A percentile compares a stretch with the other conserved stretches of the same genome.
Evolutionary conservation across 53 echinoderm and acorn worm genomes (phyloP).

Genomic region (Temnopleurus reevesii): DNA sequence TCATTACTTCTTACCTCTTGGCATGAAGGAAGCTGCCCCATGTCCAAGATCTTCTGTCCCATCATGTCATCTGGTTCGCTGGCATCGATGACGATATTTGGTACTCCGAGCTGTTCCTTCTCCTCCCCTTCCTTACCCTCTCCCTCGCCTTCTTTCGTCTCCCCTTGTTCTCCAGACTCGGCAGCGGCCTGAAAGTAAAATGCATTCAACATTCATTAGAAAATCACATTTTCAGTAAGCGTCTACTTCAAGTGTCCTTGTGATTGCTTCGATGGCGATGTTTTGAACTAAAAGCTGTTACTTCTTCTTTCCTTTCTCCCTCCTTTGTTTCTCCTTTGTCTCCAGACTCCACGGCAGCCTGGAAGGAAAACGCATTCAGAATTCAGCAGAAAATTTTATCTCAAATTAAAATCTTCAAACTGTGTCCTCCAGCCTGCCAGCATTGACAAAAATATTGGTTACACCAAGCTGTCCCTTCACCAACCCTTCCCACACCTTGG

Average conservation of each 20-base stretch:
- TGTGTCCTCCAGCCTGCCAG: no score
- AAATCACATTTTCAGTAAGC: no score
- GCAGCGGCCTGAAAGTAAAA: conserved; percentile 78
- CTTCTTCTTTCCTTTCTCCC: conserved; percentile 76
- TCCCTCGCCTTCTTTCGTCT: conserved; percentile 71
- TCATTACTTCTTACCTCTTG: conserved; percentile 84
- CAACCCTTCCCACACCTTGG: no score
- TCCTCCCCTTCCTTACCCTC: conserved; percentile 70
- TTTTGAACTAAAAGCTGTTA: conserved; percentile 85
- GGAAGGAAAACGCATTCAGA: no score
- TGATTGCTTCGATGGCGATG: conserved; percentile 96
- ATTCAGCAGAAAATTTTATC: no score
- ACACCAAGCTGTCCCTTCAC: no score
- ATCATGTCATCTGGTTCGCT: conserved; percentile 81
- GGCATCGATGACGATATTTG: conserved; percentile 95
- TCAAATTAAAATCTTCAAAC: no score
- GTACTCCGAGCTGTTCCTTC: conserved; percentile 86
- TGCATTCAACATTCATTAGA: no score
- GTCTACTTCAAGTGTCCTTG: no score
- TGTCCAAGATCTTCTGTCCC: conserved; percentile 74
- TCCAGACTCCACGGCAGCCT: conserved; percentile 90
- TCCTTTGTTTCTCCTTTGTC: conserved; percentile 69
- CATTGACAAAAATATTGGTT: no score
- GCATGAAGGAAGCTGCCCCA: conserved; percentile 71
- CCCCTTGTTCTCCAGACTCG: conserved; percentile 76